Percentiles rank a stretch among this genome's conserved stretches.
These are phyloP conservation scores for Propsilocerus akamusi DNA, from an alignment of 1,140 invertebrate species.

Conservation along the genomic window DNA sequence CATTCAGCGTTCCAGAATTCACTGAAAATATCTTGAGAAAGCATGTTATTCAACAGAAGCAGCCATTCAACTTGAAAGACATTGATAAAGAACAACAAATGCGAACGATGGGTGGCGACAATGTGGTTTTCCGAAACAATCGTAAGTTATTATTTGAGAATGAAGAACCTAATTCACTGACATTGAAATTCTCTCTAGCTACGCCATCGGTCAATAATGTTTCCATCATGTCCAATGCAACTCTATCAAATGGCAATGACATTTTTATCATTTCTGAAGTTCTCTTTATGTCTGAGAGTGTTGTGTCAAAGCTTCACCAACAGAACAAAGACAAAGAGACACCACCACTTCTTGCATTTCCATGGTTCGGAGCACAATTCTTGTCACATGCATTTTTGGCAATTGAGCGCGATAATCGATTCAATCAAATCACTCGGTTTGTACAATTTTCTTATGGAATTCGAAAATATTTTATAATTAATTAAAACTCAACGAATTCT, in stretches of 20 bases:
- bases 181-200: slow-evolving; percentile 14
- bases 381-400: slow-evolving; percentile 38
- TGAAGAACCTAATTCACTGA: not conserved
- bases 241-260: slow-evolving; percentile 33
- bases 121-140: slow-evolving; percentile 31
- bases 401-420: slow-evolving; percentile 31
- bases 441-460: not conserved
- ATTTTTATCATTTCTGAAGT: slow-evolving; percentile 39
- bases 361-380: slow-evolving; percentile 41
- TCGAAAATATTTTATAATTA: not conserved
- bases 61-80: slow-evolving; percentile 28
- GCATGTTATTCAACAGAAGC: slow-evolving; percentile 36
- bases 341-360: slow-evolving; percentile 37
- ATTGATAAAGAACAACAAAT: slow-evolving; percentile 24
- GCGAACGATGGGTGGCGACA: slow-evolving; percentile 32
- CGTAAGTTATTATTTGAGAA: slow-evolving; percentile 24
- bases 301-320: slow-evolving; percentile 36
- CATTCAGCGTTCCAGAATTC: slow-evolving; percentile 42
- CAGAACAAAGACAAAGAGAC: slow-evolving; percentile 40
- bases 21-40: slow-evolving; percentile 38
- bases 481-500: not conserved
- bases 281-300: slow-evolving; percentile 34
- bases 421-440: slow-evolving; percentile 31
- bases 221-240: slow-evolving; percentile 34
- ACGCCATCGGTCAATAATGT: slow-evolving; percentile 33